Evolutionary conservation across 1,140 invertebrate species (phyloP).

Genomic region (Medauroidea extradentata): DNA sequence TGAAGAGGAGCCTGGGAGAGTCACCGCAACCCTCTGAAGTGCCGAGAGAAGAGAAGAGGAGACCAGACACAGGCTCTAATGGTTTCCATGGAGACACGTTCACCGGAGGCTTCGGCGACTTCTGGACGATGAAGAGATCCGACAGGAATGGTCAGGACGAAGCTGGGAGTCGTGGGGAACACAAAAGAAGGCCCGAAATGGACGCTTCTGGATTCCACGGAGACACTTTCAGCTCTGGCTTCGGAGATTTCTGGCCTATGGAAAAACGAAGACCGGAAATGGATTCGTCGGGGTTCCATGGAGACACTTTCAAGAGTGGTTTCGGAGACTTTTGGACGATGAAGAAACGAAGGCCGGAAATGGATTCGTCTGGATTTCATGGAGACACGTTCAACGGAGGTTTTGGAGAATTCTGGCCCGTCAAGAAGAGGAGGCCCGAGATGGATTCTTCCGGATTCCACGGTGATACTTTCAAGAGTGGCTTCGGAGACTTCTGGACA

Average conservation of each 20-base stretch:
- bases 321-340: constrained; percentile 49
- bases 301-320: constrained; percentile 42
- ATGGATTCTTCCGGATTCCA: constrained; percentile 41
- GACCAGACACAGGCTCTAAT: constrained; percentile 24
- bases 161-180: not conserved
- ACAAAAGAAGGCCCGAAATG: constrained; percentile 36
- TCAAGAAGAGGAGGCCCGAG: constrained; percentile 36
- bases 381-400: constrained; percentile 45
- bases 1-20: constrained; percentile 14
- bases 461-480: constrained; percentile 45
- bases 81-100: constrained; percentile 42
- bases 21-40: not conserved
- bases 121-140: constrained; percentile 34
- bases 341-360: constrained; percentile 42
- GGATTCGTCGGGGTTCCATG: constrained; percentile 40
- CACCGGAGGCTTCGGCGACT: constrained; percentile 30
- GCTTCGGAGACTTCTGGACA: constrained; percentile 45
- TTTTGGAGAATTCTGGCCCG: constrained; percentile 47
- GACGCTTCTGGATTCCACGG: constrained; percentile 45
- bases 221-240: constrained; percentile 45
- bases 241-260: constrained; percentile 48
- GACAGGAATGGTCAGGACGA: constrained; percentile 8
- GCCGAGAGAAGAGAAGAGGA: constrained; percentile 12
- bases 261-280: constrained; percentile 41
- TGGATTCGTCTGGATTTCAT: constrained; percentile 45